Percentiles rank a stretch among this genome's conserved stretches.
Evolutionary conservation across 1,140 invertebrate genomes (phyloP).

Genomic region (Neodiprion fabricii): DNA sequence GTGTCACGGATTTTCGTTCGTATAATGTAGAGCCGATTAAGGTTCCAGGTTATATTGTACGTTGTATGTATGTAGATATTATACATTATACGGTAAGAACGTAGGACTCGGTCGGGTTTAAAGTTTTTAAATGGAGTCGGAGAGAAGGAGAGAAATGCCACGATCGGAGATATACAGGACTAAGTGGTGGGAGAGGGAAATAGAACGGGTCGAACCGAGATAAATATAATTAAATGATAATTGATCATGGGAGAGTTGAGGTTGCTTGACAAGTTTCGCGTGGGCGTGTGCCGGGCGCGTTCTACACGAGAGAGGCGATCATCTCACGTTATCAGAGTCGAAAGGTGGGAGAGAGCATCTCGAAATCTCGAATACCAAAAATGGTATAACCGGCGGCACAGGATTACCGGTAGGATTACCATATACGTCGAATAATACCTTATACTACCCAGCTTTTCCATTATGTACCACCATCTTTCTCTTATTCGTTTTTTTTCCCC

Average conservation of each 20-base stretch:
- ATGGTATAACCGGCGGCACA: not conserved
- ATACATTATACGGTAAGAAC: too few species aligned
- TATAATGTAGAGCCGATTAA: not conserved
- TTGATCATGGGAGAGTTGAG: slow-evolving; percentile 26
- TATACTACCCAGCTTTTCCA: not conserved
- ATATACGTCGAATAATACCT: not conserved
- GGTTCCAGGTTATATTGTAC: not conserved
- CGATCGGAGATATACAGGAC: slow-evolving; percentile 14
- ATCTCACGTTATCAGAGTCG: not conserved
- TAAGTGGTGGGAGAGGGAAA: slow-evolving; percentile 1
- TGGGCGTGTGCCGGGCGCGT: slow-evolving; percentile 33
- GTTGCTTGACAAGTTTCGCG: slow-evolving; percentile 36
- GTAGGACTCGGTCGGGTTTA: too few species aligned
- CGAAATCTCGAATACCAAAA: not conserved
- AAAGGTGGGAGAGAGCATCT: not conserved
- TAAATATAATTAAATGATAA: slow-evolving; percentile 35
- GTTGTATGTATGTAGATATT: too few species aligned
- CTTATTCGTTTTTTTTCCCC: too few species aligned
- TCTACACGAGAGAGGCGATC: not conserved
- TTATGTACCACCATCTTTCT: not conserved
- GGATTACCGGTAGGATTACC: not conserved
- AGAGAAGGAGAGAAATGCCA: slow-evolving; percentile 20
- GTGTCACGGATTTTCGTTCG: not conserved
- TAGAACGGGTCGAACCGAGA: slow-evolving; percentile 20
- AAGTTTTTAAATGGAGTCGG: not conserved